Conservation (phyloP, 2,797 vertebrate species). For the Enteromius treurensis region DNA sequence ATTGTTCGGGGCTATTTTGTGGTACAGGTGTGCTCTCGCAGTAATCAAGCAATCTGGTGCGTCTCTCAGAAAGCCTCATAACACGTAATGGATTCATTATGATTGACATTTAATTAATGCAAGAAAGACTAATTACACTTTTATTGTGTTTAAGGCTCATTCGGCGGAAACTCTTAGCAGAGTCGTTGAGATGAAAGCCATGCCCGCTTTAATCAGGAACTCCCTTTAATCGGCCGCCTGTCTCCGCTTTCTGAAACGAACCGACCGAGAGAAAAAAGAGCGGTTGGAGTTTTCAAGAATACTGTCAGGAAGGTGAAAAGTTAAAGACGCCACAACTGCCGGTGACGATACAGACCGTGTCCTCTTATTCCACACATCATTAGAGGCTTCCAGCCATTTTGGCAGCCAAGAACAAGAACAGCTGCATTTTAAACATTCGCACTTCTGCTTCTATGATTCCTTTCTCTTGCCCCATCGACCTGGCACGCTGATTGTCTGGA, state of each 20-base stretch:
- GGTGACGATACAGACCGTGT: conserved; percentile 42
- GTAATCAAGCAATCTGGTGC: conserved; percentile 27
- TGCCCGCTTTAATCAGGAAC: conserved; percentile 34
- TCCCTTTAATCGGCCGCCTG: conserved; percentile 30
- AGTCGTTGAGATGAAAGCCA: conserved; percentile 31
- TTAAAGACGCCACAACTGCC: conserved; percentile 49
- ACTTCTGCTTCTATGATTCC: conserved; percentile 25
- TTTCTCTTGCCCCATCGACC: conserved; percentile 43
- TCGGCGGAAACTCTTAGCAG: conserved; percentile 9
- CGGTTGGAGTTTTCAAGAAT: conserved; percentile 46
- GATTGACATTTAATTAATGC: conserved; percentile 46
- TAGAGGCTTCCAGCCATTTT: conserved; percentile 44
- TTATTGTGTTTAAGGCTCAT: conserved; percentile 24
- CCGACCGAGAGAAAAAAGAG: not conserved
- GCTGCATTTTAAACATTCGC: conserved; percentile 43
- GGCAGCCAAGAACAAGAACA: conserved; percentile 24
- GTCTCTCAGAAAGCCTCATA: conserved; percentile 31
- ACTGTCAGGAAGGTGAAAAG: conserved; percentile 52
- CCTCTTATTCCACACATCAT: conserved; percentile 55
- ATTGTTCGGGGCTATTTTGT: conserved; percentile 18
- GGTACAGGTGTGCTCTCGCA: conserved; percentile 8
- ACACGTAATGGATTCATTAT: conserved; percentile 34
- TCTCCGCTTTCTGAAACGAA: conserved; percentile 30
- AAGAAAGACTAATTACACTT: conserved; percentile 36
- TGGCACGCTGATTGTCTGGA: conserved; percentile 22